Conservation (phyloP, 2,888 invertebrate genomes). For the Zygogramma bicolorata region DNA sequence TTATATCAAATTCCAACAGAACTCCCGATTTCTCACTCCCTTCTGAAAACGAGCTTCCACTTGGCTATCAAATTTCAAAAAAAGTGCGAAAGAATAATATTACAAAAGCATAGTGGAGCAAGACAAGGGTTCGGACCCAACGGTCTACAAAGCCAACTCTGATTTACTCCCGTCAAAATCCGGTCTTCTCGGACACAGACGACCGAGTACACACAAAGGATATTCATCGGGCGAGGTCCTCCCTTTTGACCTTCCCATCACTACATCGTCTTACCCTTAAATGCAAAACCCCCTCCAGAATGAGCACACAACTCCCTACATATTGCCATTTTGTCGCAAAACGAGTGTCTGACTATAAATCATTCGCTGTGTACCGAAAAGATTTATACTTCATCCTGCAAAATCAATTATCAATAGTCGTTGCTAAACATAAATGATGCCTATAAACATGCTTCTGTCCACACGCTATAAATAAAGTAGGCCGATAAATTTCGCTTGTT, state of each 20-base stretch:
- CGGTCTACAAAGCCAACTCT: conserved; percentile 36
- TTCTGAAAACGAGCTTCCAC: background rate
- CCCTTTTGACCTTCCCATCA: conserved; percentile 60
- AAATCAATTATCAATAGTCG: conserved; percentile 54
- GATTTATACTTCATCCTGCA: conserved; percentile 52
- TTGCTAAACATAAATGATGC: conserved; percentile 55
- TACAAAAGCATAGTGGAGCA: background rate
- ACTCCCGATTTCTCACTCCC: no score
- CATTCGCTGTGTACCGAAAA: conserved; percentile 41
- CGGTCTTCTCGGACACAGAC: conserved; percentile 60
- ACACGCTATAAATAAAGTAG: conserved; percentile 53
- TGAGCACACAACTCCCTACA: conserved; percentile 23
- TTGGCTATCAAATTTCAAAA: background rate
- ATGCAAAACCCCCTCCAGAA: conserved; percentile 40
- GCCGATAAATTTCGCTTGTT: conserved; percentile 48
- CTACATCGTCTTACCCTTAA: conserved; percentile 42
- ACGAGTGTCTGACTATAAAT: conserved; percentile 49
- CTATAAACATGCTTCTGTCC: conserved; percentile 55
- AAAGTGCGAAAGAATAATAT: background rate
- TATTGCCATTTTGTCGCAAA: conserved; percentile 46
- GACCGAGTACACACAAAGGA: conserved; percentile 64
- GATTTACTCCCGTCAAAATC: conserved; percentile 58
- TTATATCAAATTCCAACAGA: background rate
- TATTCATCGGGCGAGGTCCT: conserved; percentile 58
- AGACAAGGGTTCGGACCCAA: conserved; percentile 44